Percentiles rank a stretch among this genome's conserved stretches.
Conservation (phyloP, 2,797 vertebrate genomes). For the Hozukius guyotensis region DNA sequence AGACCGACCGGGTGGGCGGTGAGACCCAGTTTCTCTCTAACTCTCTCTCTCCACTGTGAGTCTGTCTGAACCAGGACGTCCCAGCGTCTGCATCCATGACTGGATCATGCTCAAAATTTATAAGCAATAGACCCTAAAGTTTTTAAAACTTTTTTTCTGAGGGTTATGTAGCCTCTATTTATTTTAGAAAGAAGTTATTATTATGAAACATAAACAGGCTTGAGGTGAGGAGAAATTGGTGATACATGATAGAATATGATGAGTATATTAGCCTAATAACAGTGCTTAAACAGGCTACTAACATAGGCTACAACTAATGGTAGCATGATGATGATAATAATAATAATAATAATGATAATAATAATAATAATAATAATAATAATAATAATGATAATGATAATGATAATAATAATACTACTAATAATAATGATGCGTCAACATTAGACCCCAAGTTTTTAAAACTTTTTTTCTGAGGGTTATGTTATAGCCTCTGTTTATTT, state of each 20-base stretch:
- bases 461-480: background rate
- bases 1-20: constrained; percentile 44
- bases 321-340: background rate
- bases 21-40: background rate
- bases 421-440: background rate
- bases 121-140: background rate
- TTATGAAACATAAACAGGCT: background rate
- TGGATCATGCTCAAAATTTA: background rate
- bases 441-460: background rate
- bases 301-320: background rate
- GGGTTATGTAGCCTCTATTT: background rate
- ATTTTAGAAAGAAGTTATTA: background rate
- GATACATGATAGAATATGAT: background rate
- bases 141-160: background rate
- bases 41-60: background rate
- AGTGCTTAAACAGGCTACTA: background rate
- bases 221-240: background rate
- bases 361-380: no score
- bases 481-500: background rate
- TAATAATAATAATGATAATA: background rate
- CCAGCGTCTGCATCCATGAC: constrained; percentile 14
- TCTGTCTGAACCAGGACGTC: constrained; percentile 45
- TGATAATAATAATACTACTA: no score
- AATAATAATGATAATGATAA: background rate
- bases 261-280: background rate